Evolutionary conservation across 1,140 invertebrate genomes (phyloP).

Genomic region (Nautilus pompilius): DNA sequence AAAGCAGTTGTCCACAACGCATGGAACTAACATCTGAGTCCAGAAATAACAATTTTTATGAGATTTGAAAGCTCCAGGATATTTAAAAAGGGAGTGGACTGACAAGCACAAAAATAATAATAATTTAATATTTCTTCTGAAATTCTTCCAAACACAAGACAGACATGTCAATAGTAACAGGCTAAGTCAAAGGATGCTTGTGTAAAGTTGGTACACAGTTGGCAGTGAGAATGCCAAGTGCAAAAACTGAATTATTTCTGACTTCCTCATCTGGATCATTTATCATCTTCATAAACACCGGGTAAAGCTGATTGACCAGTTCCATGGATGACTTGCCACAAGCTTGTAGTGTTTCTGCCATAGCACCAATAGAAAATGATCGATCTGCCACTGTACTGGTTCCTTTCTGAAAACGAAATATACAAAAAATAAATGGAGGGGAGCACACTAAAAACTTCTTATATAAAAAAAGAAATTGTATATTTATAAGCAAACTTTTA

Average conservation of each 20-base stretch:
- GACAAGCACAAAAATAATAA: too few species aligned
- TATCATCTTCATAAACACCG: constrained; percentile 63
- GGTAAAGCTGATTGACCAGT: constrained; percentile 64
- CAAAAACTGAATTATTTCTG: constrained; percentile 74
- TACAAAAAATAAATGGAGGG: constrained; percentile 12
- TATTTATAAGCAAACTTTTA: too few species aligned
- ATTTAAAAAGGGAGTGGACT: too few species aligned
- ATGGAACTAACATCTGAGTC: too few species aligned
- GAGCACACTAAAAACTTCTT: too few species aligned
- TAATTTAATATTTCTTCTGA: too few species aligned
- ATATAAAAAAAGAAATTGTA: too few species aligned
- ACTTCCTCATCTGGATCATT: constrained; percentile 68
- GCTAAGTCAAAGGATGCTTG: constrained; percentile 64
- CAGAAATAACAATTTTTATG: too few species aligned
- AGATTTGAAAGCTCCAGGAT: too few species aligned
- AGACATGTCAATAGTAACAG: too few species aligned
- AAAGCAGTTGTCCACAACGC: too few species aligned
- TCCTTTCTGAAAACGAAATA: constrained; percentile 57
- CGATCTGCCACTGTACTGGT: constrained; percentile 63
- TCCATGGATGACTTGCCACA: constrained; percentile 58
- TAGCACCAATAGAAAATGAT: constrained; percentile 70
- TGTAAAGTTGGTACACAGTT: constrained; percentile 64
- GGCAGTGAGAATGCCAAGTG: constrained; percentile 69
- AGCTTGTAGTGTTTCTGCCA: constrained; percentile 70
- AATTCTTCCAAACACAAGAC: too few species aligned